Percentiles rank a stretch among this genome's conserved stretches.
Evolutionary conservation across 2,113 vertebrate genomes (phyloP).

Genomic region (Pan troglodytes): NHGRI_mPanTro3-v2.1_pri NC_072402.2:42726501-42727000

Average conservation of each 20-base stretch:
- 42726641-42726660: background rate
- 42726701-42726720: background rate
- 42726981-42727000: background rate
- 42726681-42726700: background rate
- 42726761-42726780: conserved; percentile 1
- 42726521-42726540: background rate
- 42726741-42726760: background rate
- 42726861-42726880: background rate
- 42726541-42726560: background rate
- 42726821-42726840: background rate
- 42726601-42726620: background rate
- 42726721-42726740: background rate
- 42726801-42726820: background rate
- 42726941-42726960: background rate
- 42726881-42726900: background rate
- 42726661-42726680: background rate
- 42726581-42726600: background rate
- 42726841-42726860: background rate
- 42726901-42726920: background rate
- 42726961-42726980: background rate
- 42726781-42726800: background rate
- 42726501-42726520: background rate
- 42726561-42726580: background rate
- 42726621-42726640: background rate
- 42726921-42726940: background rate